A percentile compares a stretch with the other conserved stretches of the same genome.
phyloP scores from a whole-genome alignment of 2,888 invertebrate species.

The Trypoxylon attenuatum region DNA sequence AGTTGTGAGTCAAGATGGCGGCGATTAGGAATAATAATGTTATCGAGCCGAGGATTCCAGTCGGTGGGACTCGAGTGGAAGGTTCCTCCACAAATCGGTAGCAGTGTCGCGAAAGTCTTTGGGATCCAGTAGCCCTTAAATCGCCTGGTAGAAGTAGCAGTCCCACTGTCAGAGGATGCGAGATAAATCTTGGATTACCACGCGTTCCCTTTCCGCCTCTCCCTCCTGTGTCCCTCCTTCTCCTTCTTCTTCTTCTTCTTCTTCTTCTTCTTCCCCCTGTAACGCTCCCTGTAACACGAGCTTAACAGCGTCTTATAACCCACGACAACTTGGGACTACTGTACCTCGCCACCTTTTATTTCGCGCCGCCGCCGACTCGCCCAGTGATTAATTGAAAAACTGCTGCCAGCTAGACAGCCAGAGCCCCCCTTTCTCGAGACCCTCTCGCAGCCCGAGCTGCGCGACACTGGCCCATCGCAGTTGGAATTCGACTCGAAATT shows the following conservation, averaged over 20 bases:
- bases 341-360: slow-evolving; percentile 32
- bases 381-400: slow-evolving; percentile 21
- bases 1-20: neutral
- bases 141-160: slow-evolving; percentile 47
- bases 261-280: slow-evolving; percentile 19
- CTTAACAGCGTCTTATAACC: slow-evolving; percentile 64
- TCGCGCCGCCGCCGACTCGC: neutral
- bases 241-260: slow-evolving; percentile 19
- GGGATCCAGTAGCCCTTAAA: slow-evolving; percentile 56
- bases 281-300: slow-evolving; percentile 52
- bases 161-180: slow-evolving; percentile 61
- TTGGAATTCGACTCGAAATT: too few relatives aligned
- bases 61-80: slow-evolving; percentile 8
- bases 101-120: slow-evolving; percentile 29
- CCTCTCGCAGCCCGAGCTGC: too few relatives aligned
- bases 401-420: too few relatives aligned
- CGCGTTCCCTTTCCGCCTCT: slow-evolving; percentile 47
- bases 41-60: neutral
- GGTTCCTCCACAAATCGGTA: slow-evolving; percentile 17
- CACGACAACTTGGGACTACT: slow-evolving; percentile 55
- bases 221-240: slow-evolving; percentile 15
- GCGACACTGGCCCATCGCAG: too few relatives aligned
- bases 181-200: slow-evolving; percentile 73
- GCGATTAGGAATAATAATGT: neutral
- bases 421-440: too few relatives aligned